phyloP scores from a whole-genome alignment of 2,888 invertebrate genomes.

The Prionchulus punctatus region DNA sequence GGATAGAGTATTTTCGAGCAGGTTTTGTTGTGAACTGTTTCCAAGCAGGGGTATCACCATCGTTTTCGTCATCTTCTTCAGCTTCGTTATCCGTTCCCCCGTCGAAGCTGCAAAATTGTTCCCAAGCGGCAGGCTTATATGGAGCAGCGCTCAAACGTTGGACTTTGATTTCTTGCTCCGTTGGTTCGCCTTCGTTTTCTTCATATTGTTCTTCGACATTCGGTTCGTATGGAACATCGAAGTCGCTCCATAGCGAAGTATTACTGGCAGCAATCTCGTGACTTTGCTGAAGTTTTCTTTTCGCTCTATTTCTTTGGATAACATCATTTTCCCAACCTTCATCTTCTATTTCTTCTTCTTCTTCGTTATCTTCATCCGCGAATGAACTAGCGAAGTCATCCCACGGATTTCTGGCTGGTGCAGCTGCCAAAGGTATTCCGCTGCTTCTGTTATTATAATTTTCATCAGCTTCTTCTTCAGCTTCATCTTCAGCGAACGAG shows the following conservation, averaged over 20 bases:
- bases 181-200: not conserved
- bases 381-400: not conserved
- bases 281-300: not conserved
- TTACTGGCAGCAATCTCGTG: not conserved
- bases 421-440: not conserved
- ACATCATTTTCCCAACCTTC: not conserved
- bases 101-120: not conserved
- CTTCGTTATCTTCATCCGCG: not conserved
- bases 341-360: not conserved
- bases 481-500: not conserved
- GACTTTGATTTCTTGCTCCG: not conserved
- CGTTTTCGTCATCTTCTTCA: slow-evolving; percentile 1
- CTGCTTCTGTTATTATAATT: not conserved
- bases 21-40: not conserved
- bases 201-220: not conserved
- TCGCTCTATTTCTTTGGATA: not conserved
- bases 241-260: not conserved
- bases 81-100: not conserved
- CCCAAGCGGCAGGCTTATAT: not conserved
- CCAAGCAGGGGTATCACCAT: not conserved
- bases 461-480: not conserved
- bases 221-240: not conserved
- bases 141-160: not conserved
- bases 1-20: not conserved
- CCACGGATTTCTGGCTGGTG: not conserved